A percentile compares a stretch with the other conserved stretches of the same genome.
Conservation (phyloP, 1,140 invertebrate species). For the Tetragnatha versicolor region DNA sequence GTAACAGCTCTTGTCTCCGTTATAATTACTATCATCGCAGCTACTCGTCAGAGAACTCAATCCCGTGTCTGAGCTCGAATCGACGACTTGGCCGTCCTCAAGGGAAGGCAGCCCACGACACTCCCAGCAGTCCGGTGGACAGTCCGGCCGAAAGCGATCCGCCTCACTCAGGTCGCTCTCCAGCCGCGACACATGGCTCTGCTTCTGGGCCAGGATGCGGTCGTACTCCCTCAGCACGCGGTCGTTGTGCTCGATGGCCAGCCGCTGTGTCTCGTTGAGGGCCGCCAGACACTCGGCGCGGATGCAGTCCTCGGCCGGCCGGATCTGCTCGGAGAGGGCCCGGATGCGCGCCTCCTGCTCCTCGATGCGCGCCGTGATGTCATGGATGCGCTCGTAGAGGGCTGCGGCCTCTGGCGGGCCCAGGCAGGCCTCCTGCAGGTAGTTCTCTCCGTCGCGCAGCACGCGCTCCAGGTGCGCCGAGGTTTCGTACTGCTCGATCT, state of each 20-base stretch:
- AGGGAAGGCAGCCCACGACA: neutral
- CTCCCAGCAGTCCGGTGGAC: conserved; percentile 4
- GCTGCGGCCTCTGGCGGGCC: conserved; percentile 57
- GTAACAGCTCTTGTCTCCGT: neutral
- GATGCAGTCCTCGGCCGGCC: conserved; percentile 1
- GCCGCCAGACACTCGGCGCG: conserved; percentile 8
- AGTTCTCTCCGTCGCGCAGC: conserved; percentile 79
- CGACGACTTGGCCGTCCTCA: conserved; percentile 60
- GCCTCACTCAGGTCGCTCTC: conserved; percentile 72
- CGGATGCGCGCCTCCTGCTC: conserved; percentile 6
- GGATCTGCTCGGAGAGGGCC: conserved; percentile 8
- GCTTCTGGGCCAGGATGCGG: conserved; percentile 1
- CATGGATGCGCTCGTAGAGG: conserved; percentile 3
- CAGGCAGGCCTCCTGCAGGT: conserved; percentile 80
- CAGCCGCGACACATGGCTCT: conserved; percentile 69
- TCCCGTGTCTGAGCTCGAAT: conserved; percentile 69
- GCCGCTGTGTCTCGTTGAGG: neutral
- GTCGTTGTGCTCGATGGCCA: conserved; percentile 20
- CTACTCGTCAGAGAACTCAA: conserved; percentile 69
- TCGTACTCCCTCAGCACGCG: neutral
- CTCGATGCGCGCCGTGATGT: conserved; percentile 11
- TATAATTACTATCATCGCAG: conserved; percentile 61
- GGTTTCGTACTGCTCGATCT: conserved; percentile 78
- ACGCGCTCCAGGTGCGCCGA: conserved; percentile 75
- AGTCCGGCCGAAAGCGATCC: conserved; percentile 62